These are phyloP conservation scores for Cryptoprocta ferox DNA, from an alignment of 2,797 vertebrate species.

Conservation along the genomic window DNA sequence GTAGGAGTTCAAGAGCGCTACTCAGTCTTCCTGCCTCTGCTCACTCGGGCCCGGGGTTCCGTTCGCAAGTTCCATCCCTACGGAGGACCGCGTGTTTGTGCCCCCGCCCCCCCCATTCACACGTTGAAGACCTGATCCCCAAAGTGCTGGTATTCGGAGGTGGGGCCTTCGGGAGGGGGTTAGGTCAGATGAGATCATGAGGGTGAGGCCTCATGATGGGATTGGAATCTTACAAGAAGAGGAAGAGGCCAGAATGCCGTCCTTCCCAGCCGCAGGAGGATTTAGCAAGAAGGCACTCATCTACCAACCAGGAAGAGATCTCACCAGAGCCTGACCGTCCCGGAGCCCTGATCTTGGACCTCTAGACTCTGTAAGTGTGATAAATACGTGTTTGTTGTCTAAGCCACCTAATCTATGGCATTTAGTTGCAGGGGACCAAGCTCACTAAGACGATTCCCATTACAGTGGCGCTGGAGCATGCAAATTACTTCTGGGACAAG, in stretches of 20 bases:
- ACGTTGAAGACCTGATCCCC: neutral
- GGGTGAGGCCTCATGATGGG: no score
- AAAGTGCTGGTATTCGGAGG: neutral
- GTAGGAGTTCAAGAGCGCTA: no score
- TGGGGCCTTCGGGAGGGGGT: neutral
- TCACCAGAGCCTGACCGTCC: neutral
- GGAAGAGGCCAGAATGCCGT: neutral
- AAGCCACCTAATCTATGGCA: neutral
- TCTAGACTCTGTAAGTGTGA: neutral
- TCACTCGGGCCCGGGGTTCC: neutral
- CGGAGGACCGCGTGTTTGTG: rapidly evolving
- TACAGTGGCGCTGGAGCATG: neutral
- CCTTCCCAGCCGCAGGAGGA: neutral
- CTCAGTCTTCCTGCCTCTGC: neutral
- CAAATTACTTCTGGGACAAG: neutral
- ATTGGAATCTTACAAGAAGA: neutral
- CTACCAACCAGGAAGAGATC: neutral
- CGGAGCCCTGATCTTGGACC: neutral
- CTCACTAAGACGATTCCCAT: neutral
- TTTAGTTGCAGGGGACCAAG: neutral
- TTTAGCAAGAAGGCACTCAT: neutral
- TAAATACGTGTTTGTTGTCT: neutral
- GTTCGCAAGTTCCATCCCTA: neutral
- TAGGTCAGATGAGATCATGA: neutral
- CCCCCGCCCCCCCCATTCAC: neutral